Evolutionary conservation across 2,888 invertebrate species (phyloP), one percentile per base, ranked within the genome.

Genomic region (Bedellia somnulentella): DNA sequence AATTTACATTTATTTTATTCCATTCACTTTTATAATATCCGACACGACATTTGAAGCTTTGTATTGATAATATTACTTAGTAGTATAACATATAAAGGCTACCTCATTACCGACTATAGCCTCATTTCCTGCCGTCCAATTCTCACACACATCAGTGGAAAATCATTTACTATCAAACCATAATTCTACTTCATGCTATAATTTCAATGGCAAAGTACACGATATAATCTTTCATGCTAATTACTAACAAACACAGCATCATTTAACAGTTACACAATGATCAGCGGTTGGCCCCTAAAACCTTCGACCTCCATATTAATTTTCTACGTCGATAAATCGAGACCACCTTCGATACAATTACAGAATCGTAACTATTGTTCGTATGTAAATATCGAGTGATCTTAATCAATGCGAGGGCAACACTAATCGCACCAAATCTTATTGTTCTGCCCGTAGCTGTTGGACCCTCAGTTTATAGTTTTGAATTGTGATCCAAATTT

Each of bases 331-430:
- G 34, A 34, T 34, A 34, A 31, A 31, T 31, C 31, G 31, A 24
- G 30, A 33, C 27, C 32, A 27, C 27, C 29, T 22, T 27, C 31
- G 34, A 34, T 34, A 32, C 32, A 35, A 32, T 32, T 32, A 35
- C 29, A 30, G 32, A 30, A 30, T 30, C 24, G 29, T 17, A 34
- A 35, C 46, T 37, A 47, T 46, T 47, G 46, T 47, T 41, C 35
- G 37, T 39, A 43, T 39, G 45, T 38, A 40, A 42, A 43, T 43
- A 42, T 40, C 41, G 30, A 44, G 15, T 30, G 18, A 30, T 30
- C 25, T 25, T 30, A 30, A 30, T 30, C 30, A 25, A 30, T 30
- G 30, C 30, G 18, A 25, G 30, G 25, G 30, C 30, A 30, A 24
- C 30, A 25, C 30, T 30, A 30, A 25, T 30, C 25, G 24, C 13